A percentile compares a stretch with the other conserved stretches of the same genome.
Evolutionary conservation across 2,113 vertebrate species (phyloP).

Genomic region (Trinectes maculatus): DNA sequence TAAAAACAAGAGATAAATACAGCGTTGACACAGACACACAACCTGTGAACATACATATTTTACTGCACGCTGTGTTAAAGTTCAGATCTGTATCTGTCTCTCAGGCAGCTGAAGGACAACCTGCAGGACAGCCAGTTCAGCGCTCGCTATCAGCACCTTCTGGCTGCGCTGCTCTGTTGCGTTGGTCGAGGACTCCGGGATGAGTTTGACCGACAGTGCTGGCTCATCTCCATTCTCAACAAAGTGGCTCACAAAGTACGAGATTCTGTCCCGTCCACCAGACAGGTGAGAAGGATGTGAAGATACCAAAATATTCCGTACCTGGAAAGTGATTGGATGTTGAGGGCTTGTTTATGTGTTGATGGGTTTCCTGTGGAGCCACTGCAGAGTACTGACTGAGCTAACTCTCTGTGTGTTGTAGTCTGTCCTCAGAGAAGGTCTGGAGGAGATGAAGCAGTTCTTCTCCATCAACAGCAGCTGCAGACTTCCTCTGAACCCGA

Average conservation of each 20-base stretch:
- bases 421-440: conserved; percentile 85
- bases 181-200: conserved; percentile 90
- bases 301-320: not conserved
- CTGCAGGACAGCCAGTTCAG: conserved; percentile 97
- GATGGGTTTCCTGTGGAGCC: no score
- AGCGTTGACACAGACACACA: no score
- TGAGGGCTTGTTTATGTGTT: not conserved
- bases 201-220: conserved; percentile 93
- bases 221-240: conserved; percentile 89
- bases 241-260: conserved; percentile 90
- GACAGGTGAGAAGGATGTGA: conserved; percentile 80
- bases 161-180: conserved; percentile 94
- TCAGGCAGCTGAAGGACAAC: conserved; percentile 93
- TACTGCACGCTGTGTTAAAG: no score
- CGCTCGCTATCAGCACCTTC: conserved; percentile 94
- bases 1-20: no score
- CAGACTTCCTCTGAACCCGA: conserved; percentile 93
- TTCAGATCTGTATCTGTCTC: not conserved
- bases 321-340: no score
- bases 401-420: conserved; percentile 54
- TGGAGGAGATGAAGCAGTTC: conserved; percentile 92
- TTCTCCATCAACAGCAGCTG: conserved; percentile 89
- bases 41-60: no score
- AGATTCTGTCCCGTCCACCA: conserved; percentile 85
- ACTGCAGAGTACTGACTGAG: no score